phyloP scores from a whole-genome alignment of 2,888 invertebrate genomes.

The Tenthredo notha region DNA sequence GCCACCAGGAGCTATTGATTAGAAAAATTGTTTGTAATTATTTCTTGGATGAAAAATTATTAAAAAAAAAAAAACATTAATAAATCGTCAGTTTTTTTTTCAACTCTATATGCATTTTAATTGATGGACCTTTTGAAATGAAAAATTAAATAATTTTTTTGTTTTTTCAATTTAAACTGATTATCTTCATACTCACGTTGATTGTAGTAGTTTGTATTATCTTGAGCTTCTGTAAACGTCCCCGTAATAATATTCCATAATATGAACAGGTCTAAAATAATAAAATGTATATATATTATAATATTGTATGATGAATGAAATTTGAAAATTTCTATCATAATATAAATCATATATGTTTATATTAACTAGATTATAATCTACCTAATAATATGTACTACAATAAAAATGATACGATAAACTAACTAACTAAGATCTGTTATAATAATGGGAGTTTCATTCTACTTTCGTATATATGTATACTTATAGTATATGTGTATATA shows the following conservation, averaged over 20 bases:
- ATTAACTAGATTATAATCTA: neutral
- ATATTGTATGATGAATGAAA: neutral
- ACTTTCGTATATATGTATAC: neutral
- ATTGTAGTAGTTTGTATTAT: slow-evolving; percentile 66
- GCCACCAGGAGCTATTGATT: slow-evolving; percentile 53
- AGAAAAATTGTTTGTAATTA: slow-evolving; percentile 16
- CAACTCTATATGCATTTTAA: no score
- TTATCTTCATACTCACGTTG: slow-evolving; percentile 68
- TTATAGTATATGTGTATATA: neutral
- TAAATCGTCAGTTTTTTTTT: no score
- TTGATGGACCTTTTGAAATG: no score
- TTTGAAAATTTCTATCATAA: neutral
- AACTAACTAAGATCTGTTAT: neutral
- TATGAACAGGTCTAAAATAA: slow-evolving; percentile 69
- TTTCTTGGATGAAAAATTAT: slow-evolving; percentile 6
- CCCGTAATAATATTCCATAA: slow-evolving; percentile 67
- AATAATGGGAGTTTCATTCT: slow-evolving; percentile 10
- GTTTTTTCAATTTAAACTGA: neutral
- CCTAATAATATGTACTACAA: neutral
- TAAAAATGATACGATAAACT: neutral
- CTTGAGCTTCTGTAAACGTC: slow-evolving; percentile 67
- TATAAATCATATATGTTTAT: neutral
- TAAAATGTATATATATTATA: neutral
- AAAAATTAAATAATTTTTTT: neutral
- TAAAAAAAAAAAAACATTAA: no score